These are phyloP conservation scores for Carassius gibelio DNA, from an alignment of 2,113 vertebrate genomes.

Conservation along the genomic window DNA sequence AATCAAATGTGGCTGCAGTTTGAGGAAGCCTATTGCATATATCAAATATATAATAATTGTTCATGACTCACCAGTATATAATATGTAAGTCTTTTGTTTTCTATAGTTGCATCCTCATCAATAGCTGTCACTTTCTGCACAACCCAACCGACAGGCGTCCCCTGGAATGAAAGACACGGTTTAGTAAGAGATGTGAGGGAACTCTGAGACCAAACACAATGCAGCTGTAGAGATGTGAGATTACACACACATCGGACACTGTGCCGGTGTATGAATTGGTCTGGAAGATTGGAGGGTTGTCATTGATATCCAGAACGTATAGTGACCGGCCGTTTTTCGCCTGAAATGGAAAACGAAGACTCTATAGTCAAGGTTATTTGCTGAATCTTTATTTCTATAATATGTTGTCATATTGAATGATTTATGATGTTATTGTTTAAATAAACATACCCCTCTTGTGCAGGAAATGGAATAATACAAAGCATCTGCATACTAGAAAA, in stretches of 20 bases:
- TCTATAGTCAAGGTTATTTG: not conserved
- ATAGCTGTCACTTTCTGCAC: slow-evolving; percentile 63
- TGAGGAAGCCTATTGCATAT: too few relatives aligned
- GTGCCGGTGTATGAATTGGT: slow-evolving; percentile 34
- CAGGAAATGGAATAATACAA: slow-evolving; percentile 66
- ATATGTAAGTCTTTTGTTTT: slow-evolving; percentile 67
- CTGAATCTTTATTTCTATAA: not conserved
- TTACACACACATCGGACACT: slow-evolving; percentile 73
- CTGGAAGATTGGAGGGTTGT: slow-evolving; percentile 68
- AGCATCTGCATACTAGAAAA: slow-evolving; percentile 48
- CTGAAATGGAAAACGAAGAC: slow-evolving; percentile 46
- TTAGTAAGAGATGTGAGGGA: not conserved
- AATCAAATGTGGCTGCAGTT: too few relatives aligned
- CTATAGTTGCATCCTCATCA: slow-evolving; percentile 67
- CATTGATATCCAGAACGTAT: not conserved
- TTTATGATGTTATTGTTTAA: not conserved
- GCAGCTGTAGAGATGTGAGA: not conserved
- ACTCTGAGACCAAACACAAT: not conserved
- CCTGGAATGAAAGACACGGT: too few relatives aligned
- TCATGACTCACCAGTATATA: slow-evolving; percentile 66
- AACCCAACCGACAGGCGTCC: too few relatives aligned
- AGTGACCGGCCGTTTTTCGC: slow-evolving; percentile 56
- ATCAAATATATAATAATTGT: too few relatives aligned
- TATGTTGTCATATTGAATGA: not conserved
- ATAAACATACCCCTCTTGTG: slow-evolving; percentile 52